These are phyloP conservation scores for Pachypanchax playfairii DNA, from an alignment of 2,113 vertebrate species.

Conservation along the genomic window DNA sequence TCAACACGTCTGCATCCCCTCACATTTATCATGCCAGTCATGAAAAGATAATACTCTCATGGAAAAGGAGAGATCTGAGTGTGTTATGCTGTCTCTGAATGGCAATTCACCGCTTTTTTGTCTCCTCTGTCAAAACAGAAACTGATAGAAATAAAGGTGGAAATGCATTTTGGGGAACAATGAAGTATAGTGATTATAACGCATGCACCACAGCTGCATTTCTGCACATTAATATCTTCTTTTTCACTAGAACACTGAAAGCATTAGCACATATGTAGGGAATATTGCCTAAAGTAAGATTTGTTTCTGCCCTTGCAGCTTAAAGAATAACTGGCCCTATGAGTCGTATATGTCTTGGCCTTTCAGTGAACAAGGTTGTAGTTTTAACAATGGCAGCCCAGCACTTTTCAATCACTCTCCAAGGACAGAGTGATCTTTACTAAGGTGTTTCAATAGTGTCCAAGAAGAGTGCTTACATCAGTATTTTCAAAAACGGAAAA, in stretches of 20 bases:
- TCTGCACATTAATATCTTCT: conserved; percentile 25
- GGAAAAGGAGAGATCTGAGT: conserved; percentile 38
- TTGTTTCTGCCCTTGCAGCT: conserved; percentile 26
- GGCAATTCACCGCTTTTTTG: neutral
- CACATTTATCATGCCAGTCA: conserved; percentile 55
- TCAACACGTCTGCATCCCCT: conserved; percentile 37
- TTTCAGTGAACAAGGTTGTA: conserved; percentile 57
- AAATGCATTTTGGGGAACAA: neutral
- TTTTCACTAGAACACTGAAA: conserved; percentile 30
- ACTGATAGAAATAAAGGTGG: neutral
- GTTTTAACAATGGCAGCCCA: conserved; percentile 48
- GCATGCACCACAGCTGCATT: neutral
- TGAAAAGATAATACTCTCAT: conserved; percentile 47
- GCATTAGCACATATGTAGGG: conserved; percentile 23
- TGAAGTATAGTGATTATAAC: conserved; percentile 9
- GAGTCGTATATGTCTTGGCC: conserved; percentile 48
- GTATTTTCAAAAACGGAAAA: neutral
- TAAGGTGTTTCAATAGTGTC: conserved; percentile 4
- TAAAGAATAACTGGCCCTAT: conserved; percentile 40
- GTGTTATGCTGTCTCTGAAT: conserved; percentile 28
- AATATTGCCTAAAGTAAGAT: conserved; percentile 20
- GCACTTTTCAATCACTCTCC: conserved; percentile 26
- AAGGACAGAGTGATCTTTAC: conserved; percentile 41
- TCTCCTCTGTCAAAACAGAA: conserved; percentile 34
- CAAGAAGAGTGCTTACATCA: neutral